Percentiles rank a stretch among this genome's conserved stretches.
These are phyloP conservation scores for Chironomus striatipennis DNA, from an alignment of 1,140 invertebrate genomes.

Conservation along the genomic window DNA sequence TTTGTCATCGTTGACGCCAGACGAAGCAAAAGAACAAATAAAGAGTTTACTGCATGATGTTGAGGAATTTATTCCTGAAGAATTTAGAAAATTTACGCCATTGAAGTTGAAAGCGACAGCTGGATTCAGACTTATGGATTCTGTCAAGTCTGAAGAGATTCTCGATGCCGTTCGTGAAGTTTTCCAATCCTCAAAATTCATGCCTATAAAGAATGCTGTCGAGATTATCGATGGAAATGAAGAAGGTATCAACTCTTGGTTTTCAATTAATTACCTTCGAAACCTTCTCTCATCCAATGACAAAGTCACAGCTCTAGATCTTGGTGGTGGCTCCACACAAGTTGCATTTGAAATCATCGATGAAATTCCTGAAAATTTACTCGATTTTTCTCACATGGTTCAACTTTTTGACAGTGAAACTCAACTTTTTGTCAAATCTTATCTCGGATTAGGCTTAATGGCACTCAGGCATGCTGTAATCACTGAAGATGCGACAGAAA, in stretches of 20 bases:
- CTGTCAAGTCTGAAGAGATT: slow-evolving; percentile 64
- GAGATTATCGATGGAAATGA: slow-evolving; percentile 88
- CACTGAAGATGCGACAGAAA: slow-evolving; percentile 43
- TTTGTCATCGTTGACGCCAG: slow-evolving; percentile 71
- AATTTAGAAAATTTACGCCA: slow-evolving; percentile 63
- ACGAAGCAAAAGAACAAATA: slow-evolving; percentile 67
- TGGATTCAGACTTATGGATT: slow-evolving; percentile 73
- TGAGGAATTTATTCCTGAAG: slow-evolving; percentile 61
- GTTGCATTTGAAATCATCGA: slow-evolving; percentile 59
- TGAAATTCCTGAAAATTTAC: slow-evolving; percentile 43
- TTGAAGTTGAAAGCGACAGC: slow-evolving; percentile 83
- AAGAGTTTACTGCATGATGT: slow-evolving; percentile 63
- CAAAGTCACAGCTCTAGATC: slow-evolving; percentile 79
- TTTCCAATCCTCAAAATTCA: slow-evolving; percentile 65
- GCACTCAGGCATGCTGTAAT: slow-evolving; percentile 74
- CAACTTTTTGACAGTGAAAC: slow-evolving; percentile 58
- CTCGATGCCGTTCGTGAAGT: slow-evolving; percentile 57
- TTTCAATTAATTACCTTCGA: slow-evolving; percentile 82
- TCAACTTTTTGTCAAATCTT: slow-evolving; percentile 75
- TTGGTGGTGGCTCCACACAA: slow-evolving; percentile 94
- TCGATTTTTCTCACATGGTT: slow-evolving; percentile 51
- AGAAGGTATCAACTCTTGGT: slow-evolving; percentile 92
- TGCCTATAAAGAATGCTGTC: slow-evolving; percentile 59
- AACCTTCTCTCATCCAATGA: slow-evolving; percentile 39
- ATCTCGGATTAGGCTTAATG: slow-evolving; percentile 81